phyloP scores from a whole-genome alignment of 2,797 vertebrate genomes.

The Melanotaenia nigrans region DNA sequence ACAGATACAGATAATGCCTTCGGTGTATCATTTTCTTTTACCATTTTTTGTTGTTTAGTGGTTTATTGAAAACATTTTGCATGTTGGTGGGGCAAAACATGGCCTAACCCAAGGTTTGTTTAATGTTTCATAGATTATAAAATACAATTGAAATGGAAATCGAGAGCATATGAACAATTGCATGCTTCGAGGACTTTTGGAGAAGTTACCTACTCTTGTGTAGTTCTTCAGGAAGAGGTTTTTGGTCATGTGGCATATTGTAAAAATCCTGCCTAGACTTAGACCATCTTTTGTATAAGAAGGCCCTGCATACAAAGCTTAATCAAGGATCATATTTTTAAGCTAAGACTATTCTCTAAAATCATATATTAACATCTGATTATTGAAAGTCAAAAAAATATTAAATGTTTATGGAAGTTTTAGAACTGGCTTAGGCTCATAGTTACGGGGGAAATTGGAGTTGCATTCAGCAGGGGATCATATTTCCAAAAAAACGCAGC shows the following conservation, averaged over 20 bases:
- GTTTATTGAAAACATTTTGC: no score
- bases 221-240: background rate
- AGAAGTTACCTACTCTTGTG: background rate
- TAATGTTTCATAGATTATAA: background rate
- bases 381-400: background rate
- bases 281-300: background rate
- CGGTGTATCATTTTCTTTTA: background rate
- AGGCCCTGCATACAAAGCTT: background rate
- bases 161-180: background rate
- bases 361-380: background rate
- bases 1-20: background rate
- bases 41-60: background rate
- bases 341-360: background rate
- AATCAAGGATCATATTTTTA: background rate
- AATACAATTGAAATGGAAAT: background rate
- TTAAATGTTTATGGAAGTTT: background rate
- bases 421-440: background rate
- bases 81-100: no score
- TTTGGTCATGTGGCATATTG: background rate
- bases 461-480: background rate
- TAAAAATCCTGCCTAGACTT: background rate
- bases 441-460: background rate
- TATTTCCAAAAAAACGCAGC: background rate
- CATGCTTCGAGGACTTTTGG: background rate
- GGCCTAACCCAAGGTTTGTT: background rate